Base-by-base conservation (phyloP, 1,140 invertebrate genomes). In the Achroia grisella region DNA sequence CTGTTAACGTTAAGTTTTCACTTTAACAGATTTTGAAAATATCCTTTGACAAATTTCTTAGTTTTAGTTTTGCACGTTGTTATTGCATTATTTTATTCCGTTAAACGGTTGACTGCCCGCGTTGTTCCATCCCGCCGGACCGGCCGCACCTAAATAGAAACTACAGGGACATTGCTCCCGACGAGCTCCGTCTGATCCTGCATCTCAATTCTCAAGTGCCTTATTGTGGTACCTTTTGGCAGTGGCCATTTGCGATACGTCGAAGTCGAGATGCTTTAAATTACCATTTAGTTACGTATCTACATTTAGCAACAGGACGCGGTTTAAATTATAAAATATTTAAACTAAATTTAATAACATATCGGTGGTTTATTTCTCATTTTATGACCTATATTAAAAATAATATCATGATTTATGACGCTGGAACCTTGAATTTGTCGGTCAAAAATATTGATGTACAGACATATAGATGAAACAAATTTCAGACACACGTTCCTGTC, bases 101-200 rank as follows among this genome's bases (percentile, higher is more conserved):
- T 70, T 68, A 68, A 69, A 62, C 67, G 68, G 68, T 63, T 56
- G 69, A 75, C 59, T 71, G 76, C 70, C 61, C 58, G 68, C 67
- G 60, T 73, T 64, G 67, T 71, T 70, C 60, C 69, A 69, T 71
- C 66, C 65, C 71, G 69, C 60, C 71, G 62, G 66, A 78, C 77
- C 67, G 76, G 76, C 71, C 65, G 79, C 76, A 79, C 78, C 78
- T 82, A 85, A 82, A 85, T 85, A 85, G 81, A 81, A 82, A 85
- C 80, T 68, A 60, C 76, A 85, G 75, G 80, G 81, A 75, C 78
- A 75, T 82, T 85, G 80, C 78, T 73, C 81, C 77, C 78, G 65
- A 58, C 78, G 65, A 58, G 44, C 44, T 40, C 48, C 57, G 60
- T 62, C 66, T 73, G 73, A 70, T 83, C 77, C 74, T 79, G 68